Conservation (phyloP, 2,888 invertebrate species). For the Clusia tigrina region DNA sequence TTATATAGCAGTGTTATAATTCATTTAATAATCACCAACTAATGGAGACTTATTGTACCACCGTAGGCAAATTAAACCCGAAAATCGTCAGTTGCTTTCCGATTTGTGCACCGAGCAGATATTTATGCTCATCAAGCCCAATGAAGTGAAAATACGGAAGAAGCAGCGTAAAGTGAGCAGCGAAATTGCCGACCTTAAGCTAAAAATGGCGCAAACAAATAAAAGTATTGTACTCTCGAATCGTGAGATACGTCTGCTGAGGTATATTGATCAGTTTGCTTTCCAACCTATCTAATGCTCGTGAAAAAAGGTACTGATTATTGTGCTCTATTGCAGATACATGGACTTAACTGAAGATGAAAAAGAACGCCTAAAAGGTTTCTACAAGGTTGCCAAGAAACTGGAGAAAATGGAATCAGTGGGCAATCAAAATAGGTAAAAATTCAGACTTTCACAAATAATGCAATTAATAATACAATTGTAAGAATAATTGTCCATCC, state of each 20-base stretch:
- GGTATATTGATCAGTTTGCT: conserved; percentile 62
- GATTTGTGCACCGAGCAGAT: conserved; percentile 90
- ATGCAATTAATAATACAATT: background rate
- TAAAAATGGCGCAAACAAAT: conserved; percentile 80
- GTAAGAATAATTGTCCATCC: background rate
- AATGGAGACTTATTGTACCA: too few relatives aligned
- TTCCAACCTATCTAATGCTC: background rate
- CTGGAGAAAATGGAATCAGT: conserved; percentile 87
- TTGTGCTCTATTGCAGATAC: conserved; percentile 68
- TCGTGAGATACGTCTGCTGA: conserved; percentile 85
- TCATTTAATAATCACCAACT: too few relatives aligned
- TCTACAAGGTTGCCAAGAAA: conserved; percentile 91
- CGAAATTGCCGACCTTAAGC: conserved; percentile 86
- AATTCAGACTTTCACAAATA: background rate
- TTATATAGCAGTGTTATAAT: too few relatives aligned
- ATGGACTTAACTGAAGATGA: conserved; percentile 91
- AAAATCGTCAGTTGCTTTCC: conserved; percentile 76
- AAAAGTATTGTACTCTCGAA: conserved; percentile 91
- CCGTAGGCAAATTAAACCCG: conserved; percentile 75
- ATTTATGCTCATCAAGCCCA: conserved; percentile 83
- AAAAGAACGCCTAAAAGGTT: conserved; percentile 88
- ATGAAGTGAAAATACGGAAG: conserved; percentile 85
- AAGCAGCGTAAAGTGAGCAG: conserved; percentile 90
- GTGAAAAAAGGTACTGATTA: background rate
- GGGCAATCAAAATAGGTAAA: conserved; percentile 72